A percentile compares a stretch with the other conserved stretches of the same genome.
These are phyloP conservation scores for Amniataba percoides DNA, from an alignment of 2,797 vertebrate species.

Conservation along the genomic window DNA sequence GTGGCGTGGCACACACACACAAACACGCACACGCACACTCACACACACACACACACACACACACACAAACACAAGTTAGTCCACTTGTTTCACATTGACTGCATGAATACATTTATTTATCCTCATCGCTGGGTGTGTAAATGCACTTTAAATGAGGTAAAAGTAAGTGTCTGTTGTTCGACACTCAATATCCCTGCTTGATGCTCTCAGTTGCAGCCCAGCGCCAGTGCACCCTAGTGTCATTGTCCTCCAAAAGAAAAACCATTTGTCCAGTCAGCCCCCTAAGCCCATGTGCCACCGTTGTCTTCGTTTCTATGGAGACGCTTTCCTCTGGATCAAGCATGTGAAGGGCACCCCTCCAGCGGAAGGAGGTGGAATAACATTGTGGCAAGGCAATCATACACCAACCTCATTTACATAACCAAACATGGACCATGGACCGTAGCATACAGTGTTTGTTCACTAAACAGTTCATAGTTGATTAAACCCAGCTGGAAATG, in stretches of 20 bases:
- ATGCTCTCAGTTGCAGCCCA: conserved; percentile 51
- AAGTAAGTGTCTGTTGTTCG: conserved; percentile 57
- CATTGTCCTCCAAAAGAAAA: conserved; percentile 72
- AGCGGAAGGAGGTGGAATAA: conserved; percentile 79
- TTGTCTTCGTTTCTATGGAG: conserved; percentile 89
- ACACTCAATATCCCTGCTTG: conserved; percentile 59
- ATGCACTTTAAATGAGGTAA: conserved; percentile 60
- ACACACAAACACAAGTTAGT: conserved; percentile 5
- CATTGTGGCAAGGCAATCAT: conserved; percentile 79
- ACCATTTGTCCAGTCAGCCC: conserved; percentile 69
- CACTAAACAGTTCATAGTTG: conserved; percentile 67
- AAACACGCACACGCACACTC: conserved; percentile 1
- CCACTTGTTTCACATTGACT: conserved; percentile 16
- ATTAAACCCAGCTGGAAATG: conserved; percentile 46
- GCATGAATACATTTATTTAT: conserved; percentile 44
- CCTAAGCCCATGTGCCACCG: conserved; percentile 84
- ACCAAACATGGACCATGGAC: conserved; percentile 82
- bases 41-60: conserved; percentile 8
- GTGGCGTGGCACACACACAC: background rate
- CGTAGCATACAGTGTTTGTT: conserved; percentile 69
- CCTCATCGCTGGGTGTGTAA: conserved; percentile 36
- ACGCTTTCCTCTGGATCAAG: conserved; percentile 81
- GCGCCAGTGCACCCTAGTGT: conserved; percentile 58
- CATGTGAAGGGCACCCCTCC: conserved; percentile 79
- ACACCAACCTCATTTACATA: conserved; percentile 78